phyloP scores from a whole-genome alignment of 2,113 vertebrate species.

The Python bivittatus region DNA sequence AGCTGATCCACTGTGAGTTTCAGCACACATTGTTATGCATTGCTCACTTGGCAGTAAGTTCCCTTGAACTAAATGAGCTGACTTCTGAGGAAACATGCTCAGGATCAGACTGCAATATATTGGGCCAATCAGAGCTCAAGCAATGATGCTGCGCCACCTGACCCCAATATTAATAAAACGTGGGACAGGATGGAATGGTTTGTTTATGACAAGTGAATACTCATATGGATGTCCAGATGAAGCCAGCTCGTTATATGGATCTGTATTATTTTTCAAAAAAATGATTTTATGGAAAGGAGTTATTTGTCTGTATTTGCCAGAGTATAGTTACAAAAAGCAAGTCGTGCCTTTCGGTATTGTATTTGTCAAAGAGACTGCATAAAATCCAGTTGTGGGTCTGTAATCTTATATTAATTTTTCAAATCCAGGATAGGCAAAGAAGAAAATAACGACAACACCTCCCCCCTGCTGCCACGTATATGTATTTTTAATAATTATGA shows the following conservation, averaged over 20 bases:
- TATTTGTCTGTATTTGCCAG: not conserved
- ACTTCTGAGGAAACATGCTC: not conserved
- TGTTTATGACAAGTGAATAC: not conserved
- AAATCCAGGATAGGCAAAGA: not conserved
- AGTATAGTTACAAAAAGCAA: not conserved
- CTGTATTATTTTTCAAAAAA: not conserved
- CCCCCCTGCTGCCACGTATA: not conserved
- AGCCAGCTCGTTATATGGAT: not conserved
- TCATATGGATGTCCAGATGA: not conserved
- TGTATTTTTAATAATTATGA: not conserved
- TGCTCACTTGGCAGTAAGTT: not conserved
- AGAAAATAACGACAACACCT: too few species aligned
- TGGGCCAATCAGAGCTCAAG: not conserved
- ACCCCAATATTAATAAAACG: not conserved
- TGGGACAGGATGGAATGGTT: not conserved
- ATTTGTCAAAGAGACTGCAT: not conserved
- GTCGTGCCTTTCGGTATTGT: not conserved
- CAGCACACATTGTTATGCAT: not conserved
- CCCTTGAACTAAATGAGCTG: not conserved
- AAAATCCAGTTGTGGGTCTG: not conserved
- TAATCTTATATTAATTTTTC: not conserved
- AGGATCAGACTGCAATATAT: not conserved
- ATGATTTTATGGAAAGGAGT: not conserved
- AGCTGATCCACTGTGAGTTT: not conserved
- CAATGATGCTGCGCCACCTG: not conserved